Conservation (phyloP, 2,113 vertebrate genomes). For the Salminus brasiliensis region DNA sequence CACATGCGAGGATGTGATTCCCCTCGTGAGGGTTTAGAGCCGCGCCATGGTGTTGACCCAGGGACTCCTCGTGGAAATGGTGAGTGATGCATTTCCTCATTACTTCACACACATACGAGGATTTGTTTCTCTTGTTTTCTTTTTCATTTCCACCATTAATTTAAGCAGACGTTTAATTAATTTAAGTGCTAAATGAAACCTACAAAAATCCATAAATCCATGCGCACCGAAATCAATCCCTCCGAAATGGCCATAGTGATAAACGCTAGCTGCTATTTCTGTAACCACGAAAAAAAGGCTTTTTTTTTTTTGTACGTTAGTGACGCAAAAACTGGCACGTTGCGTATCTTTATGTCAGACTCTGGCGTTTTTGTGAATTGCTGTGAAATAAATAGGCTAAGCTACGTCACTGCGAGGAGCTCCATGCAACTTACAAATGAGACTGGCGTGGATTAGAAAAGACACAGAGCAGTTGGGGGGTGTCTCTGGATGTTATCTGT, state of each 20-base stretch:
- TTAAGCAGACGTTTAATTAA: background rate
- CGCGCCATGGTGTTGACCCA: slow-evolving; percentile 58
- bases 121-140: background rate
- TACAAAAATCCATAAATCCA: too few species aligned
- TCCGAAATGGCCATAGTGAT: too few species aligned
- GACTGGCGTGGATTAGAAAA: background rate
- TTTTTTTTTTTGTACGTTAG: background rate
- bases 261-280: background rate
- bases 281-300: background rate
- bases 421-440: background rate
- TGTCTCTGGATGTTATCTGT: background rate
- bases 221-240: too few species aligned
- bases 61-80: slow-evolving; percentile 55
- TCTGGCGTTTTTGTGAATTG: background rate
- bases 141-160: background rate
- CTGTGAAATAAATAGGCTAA: background rate
- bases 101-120: background rate
- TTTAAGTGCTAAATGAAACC: too few species aligned
- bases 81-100: slow-evolving; percentile 39
- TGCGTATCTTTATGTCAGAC: background rate
- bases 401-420: background rate
- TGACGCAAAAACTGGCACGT: background rate
- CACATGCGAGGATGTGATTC: slow-evolving; percentile 51
- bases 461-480: background rate
- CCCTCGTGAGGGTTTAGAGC: slow-evolving; percentile 46